Evolutionary conservation across 2,797 vertebrate species (phyloP).

Genomic region (Hipposideros larvatus): DNA sequence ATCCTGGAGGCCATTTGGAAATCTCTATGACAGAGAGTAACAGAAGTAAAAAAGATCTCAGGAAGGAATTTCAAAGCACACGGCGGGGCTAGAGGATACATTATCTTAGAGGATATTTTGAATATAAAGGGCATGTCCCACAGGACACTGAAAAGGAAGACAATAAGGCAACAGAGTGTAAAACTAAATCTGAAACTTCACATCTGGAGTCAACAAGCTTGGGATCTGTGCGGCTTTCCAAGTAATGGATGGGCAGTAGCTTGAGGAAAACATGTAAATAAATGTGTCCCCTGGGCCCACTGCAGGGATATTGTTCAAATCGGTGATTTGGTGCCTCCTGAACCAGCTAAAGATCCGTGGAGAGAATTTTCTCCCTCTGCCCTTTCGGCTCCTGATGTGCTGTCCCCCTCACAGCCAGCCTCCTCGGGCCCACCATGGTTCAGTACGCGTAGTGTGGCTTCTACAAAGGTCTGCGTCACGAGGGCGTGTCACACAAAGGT

Average conservation of each 20-base stretch:
- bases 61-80: background rate
- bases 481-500: background rate
- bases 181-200: background rate
- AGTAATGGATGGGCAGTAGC: background rate
- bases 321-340: background rate
- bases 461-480: fast-evolving
- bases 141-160: background rate
- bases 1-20: background rate
- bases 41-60: background rate
- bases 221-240: background rate
- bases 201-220: background rate
- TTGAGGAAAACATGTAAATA: background rate
- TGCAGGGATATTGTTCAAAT: fast-evolving
- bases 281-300: background rate
- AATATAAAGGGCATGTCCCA: background rate
- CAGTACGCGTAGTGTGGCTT: too few relatives aligned
- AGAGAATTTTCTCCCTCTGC: background rate
- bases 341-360: background rate
- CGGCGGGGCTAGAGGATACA: background rate
- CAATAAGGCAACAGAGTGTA: background rate
- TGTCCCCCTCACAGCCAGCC: background rate
- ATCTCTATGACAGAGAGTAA: background rate
- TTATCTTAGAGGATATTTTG: background rate
- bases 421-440: fast-evolving
- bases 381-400: background rate